Evolutionary conservation across 1,140 invertebrate genomes (phyloP).

Genomic region (Campoletis sonorensis): DNA sequence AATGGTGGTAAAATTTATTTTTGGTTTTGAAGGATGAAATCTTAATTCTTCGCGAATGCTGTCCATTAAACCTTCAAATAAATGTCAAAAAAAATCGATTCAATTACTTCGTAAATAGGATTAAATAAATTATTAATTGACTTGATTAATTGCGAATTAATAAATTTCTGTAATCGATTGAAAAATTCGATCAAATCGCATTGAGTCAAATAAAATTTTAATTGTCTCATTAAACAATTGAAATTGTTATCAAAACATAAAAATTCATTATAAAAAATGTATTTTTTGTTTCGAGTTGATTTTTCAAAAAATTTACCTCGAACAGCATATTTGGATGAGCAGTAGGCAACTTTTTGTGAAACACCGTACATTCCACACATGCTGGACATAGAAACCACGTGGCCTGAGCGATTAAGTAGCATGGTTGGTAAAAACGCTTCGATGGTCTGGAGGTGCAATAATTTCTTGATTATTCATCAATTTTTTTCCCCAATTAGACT

Average conservation of each 20-base stretch:
- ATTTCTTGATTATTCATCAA: conserved; percentile 34
- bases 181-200: too few relatives aligned
- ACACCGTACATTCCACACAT: conserved; percentile 90
- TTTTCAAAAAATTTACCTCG: conserved; percentile 78
- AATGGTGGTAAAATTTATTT: conserved; percentile 66
- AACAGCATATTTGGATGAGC: conserved; percentile 93
- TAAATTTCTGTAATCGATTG: too few relatives aligned
- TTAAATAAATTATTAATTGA: neutral
- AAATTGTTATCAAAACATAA: too few relatives aligned
- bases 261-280: conserved; percentile 14
- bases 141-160: too few relatives aligned
- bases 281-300: too few relatives aligned
- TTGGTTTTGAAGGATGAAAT: conserved; percentile 35
- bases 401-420: conserved; percentile 90
- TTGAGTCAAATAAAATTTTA: too few relatives aligned
- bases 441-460: conserved; percentile 78
- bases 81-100: neutral
- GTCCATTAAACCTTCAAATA: conserved; percentile 66
- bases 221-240: too few relatives aligned
- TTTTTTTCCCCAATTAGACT: neutral
- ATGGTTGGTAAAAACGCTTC: conserved; percentile 91
- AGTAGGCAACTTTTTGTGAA: conserved; percentile 92
- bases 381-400: conserved; percentile 95
- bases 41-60: conserved; percentile 64
- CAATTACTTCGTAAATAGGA: neutral